phyloP scores from a whole-genome alignment of 2,113 vertebrate species.

The Perognathus longimembris region DNA sequence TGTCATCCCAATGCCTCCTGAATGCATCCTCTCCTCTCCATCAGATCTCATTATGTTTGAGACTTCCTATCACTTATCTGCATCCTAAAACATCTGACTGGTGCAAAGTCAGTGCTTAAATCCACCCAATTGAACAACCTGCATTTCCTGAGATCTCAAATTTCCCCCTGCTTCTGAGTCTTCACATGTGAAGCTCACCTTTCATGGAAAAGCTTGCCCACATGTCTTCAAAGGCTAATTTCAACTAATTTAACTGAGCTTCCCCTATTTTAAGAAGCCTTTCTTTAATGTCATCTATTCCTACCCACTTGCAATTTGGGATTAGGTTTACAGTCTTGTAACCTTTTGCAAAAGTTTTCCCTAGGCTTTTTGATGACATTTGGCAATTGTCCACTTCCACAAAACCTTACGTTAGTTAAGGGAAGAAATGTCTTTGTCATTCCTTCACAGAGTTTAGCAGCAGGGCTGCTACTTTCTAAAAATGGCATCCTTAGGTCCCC shows the following conservation, averaged over 20 bases:
- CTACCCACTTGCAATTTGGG: neutral
- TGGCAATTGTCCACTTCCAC: neutral
- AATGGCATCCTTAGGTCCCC: neutral
- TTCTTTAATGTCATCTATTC: neutral
- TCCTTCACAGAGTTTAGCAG: neutral
- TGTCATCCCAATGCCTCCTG: no score
- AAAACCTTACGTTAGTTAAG: neutral
- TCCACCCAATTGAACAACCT: no score
- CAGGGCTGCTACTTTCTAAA: neutral
- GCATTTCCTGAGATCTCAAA: no score
- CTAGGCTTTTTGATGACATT: neutral
- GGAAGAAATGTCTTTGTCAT: neutral
- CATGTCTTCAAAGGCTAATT: constrained; percentile 4
- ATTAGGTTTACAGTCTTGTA: constrained; percentile 1
- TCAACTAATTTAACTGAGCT: neutral
- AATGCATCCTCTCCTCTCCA: no score
- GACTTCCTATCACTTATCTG: no score
- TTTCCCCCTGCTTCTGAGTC: neutral
- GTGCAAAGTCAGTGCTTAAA: no score
- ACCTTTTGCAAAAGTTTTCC: neutral
- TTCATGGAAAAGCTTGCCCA: neutral
- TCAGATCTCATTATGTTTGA: no score
- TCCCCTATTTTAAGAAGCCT: neutral
- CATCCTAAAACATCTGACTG: no score
- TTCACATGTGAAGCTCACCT: neutral